Percentiles rank a stretch among this genome's conserved stretches.
Conservation (phyloP, 1,140 invertebrate genomes). For the Drosophila ambigua region DNA sequence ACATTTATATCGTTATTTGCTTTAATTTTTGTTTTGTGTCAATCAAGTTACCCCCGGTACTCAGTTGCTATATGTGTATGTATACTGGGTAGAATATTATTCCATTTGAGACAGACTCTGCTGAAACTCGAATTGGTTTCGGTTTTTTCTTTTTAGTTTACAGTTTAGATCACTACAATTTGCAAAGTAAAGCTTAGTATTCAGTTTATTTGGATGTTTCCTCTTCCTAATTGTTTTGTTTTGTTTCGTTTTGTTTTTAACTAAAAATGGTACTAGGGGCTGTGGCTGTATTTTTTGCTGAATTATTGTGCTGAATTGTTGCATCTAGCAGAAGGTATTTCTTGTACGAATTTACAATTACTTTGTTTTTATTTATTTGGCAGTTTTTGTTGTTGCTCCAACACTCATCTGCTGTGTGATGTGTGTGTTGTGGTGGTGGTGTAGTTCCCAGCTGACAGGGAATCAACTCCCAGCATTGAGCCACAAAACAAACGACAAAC, state of each 20-base stretch:
- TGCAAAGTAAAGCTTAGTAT: slow-evolving; percentile 77
- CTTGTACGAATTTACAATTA: slow-evolving; percentile 33
- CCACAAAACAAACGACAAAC: slow-evolving; percentile 12
- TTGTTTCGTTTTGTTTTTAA: slow-evolving; percentile 21
- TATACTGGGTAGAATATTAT: too few relatives aligned
- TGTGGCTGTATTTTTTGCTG: slow-evolving; percentile 2
- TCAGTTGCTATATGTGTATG: slow-evolving; percentile 25
- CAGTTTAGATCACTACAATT: slow-evolving; percentile 62
- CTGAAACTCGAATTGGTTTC: neutral
- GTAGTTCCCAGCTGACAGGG: slow-evolving; percentile 36
- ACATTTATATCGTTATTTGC: slow-evolving; percentile 31
- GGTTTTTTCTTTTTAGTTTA: slow-evolving; percentile 36
- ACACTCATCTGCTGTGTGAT: slow-evolving; percentile 34
- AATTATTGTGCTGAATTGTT: slow-evolving; percentile 42
- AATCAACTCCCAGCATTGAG: slow-evolving; percentile 9
- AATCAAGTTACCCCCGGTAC: too few relatives aligned
- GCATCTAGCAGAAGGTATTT: slow-evolving; percentile 25
- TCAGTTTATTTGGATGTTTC: slow-evolving; percentile 61
- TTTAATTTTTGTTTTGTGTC: slow-evolving; percentile 9
- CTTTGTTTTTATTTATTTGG: slow-evolving; percentile 52
- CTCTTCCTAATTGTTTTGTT: slow-evolving; percentile 24
- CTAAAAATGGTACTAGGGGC: slow-evolving; percentile 5
- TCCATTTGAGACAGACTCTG: too few relatives aligned
- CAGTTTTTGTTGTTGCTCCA: slow-evolving; percentile 65
- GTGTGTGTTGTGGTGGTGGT: slow-evolving; percentile 27